Conservation (phyloP, 1,140 invertebrate species). For the Heliconius melpomene region DNA sequence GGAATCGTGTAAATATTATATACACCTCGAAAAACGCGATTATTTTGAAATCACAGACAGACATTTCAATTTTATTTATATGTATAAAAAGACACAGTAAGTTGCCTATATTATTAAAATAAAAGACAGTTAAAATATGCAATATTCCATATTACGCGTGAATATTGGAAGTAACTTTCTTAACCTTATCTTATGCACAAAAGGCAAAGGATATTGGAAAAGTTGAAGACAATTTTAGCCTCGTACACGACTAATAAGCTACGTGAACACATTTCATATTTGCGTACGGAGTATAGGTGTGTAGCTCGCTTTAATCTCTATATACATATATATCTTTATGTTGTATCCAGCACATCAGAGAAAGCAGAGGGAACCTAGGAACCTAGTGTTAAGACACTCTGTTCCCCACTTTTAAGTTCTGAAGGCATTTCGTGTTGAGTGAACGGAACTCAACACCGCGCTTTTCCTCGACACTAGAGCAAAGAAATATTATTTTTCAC, state of each 20-base stretch:
- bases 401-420: too few species aligned
- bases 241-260: conserved; percentile 17
- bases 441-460: too few species aligned
- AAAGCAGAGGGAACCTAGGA: too few species aligned
- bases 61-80: neutral
- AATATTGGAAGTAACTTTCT: conserved; percentile 15
- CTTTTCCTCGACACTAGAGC: too few species aligned
- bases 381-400: too few species aligned
- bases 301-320: neutral
- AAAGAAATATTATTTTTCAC: too few species aligned
- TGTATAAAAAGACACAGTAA: neutral
- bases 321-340: too few species aligned
- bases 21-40: too few species aligned
- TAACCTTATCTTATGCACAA: conserved; percentile 14
- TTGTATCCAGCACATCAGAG: too few species aligned
- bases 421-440: too few species aligned
- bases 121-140: neutral
- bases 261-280: conserved; percentile 13
- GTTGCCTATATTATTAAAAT: neutral
- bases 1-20: too few species aligned
- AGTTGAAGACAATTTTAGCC: conserved; percentile 17
- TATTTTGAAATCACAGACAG: too few species aligned
- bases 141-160: conserved; percentile 9
- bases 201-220: conserved; percentile 21
- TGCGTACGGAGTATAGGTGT: neutral